These are phyloP conservation scores for Coregonus suidteri DNA, from an alignment of 2,797 vertebrate species.

Conservation along the genomic window DNA sequence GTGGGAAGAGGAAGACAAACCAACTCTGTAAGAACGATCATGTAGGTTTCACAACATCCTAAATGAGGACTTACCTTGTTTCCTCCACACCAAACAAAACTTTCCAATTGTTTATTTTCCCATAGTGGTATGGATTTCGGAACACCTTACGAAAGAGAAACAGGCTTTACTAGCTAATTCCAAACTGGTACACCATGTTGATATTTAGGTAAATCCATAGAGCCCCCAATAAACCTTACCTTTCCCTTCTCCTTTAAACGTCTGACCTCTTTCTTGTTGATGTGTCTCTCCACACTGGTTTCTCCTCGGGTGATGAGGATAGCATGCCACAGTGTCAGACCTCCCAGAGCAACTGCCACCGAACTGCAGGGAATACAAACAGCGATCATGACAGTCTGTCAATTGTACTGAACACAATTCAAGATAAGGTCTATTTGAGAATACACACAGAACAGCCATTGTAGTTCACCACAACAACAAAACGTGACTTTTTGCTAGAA, in stretches of 20 bases:
- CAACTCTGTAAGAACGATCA: not conserved
- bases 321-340: constrained; percentile 90
- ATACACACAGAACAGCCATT: not conserved
- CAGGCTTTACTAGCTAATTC: not conserved
- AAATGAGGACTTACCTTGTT: constrained; percentile 76
- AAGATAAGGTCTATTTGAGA: not conserved
- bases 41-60: not conserved
- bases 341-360: constrained; percentile 88
- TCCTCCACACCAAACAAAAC: constrained; percentile 88
- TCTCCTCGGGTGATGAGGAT: constrained; percentile 90
- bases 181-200: not conserved
- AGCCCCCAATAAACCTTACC: constrained; percentile 67
- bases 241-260: constrained; percentile 83
- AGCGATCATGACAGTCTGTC: not conserved
- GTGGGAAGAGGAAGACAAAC: constrained; percentile 16
- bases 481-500: not conserved
- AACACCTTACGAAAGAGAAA: constrained; percentile 78
- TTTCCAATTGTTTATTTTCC: constrained; percentile 89
- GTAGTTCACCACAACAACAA: not conserved
- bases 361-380: constrained; percentile 76
- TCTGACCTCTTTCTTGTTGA: constrained; percentile 88
- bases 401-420: not conserved
- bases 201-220: not conserved
- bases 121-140: constrained; percentile 88
- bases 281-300: constrained; percentile 96